phyloP scores from a whole-genome alignment of 2,797 vertebrate species.

The Hippopotamyrus pictus region DNA sequence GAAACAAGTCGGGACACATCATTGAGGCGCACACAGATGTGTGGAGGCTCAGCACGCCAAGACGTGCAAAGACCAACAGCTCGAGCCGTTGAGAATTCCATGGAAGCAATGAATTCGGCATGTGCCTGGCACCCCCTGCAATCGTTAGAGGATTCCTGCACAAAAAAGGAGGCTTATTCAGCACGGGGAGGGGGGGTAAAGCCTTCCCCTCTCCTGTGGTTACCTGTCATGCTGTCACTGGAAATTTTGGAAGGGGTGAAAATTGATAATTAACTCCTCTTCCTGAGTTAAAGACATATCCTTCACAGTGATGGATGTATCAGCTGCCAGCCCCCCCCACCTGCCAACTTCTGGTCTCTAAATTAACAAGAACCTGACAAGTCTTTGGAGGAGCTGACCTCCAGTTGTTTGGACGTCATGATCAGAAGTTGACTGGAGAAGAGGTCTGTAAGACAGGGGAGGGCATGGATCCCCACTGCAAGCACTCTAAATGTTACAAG shows the following conservation, averaged over 20 bases:
- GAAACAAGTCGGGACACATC: background rate
- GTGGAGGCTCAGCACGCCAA: background rate
- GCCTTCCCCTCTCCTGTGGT: background rate
- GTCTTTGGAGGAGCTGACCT: background rate
- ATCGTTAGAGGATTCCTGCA: background rate
- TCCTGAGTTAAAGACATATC: conserved; percentile 7
- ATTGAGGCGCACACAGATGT: background rate
- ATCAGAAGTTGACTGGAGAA: background rate
- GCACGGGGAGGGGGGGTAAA: background rate
- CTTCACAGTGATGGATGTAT: background rate
- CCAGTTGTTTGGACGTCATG: background rate
- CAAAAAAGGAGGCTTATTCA: background rate
- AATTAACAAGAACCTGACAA: background rate
- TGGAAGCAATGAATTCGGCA: background rate
- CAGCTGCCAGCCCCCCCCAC: background rate
- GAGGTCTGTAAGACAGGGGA: background rate
- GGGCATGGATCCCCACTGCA: background rate
- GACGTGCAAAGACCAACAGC: background rate
- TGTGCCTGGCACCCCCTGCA: background rate
- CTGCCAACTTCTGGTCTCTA: background rate
- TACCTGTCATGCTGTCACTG: background rate
- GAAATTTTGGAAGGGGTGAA: background rate
- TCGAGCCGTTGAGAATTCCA: background rate
- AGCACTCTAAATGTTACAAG: background rate
- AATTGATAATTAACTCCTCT: conserved; percentile 16